phyloP scores from a whole-genome alignment of 1,140 invertebrate genomes.

The Brachionus calyciflorus region DNA sequence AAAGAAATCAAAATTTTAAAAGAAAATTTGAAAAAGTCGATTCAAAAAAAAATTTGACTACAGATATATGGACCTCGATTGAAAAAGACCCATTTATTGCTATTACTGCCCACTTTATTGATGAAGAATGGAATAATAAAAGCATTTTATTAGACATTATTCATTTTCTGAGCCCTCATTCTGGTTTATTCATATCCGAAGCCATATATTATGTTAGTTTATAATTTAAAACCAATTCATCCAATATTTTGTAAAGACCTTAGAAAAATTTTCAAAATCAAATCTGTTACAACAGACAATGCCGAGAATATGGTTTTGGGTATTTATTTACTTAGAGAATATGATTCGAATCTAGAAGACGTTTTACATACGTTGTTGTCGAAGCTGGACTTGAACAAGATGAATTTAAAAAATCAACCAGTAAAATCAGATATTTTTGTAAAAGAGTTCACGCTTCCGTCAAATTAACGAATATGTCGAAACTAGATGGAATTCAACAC shows the following conservation, averaged over 20 bases:
- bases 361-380: background rate
- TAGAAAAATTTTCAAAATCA: background rate
- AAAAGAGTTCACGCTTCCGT: background rate
- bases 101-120: slow-evolving; percentile 50
- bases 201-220: slow-evolving; percentile 44
- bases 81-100: slow-evolving; percentile 50
- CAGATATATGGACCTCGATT: slow-evolving; percentile 51
- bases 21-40: slow-evolving; percentile 15
- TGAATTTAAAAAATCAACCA: background rate
- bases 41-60: slow-evolving; percentile 48
- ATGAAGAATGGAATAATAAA: slow-evolving; percentile 49
- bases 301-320: background rate
- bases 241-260: background rate
- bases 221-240: too few relatives aligned
- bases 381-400: background rate
- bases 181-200: slow-evolving; percentile 47
- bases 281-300: background rate
- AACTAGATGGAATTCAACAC: background rate
- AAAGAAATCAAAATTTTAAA: slow-evolving; percentile 43
- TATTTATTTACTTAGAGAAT: background rate
- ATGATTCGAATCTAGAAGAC: background rate
- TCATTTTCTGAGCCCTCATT: slow-evolving; percentile 47
- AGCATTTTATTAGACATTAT: slow-evolving; percentile 48
- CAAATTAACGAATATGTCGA: background rate
- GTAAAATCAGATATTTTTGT: background rate